These are phyloP conservation scores for Lithobates pipiens DNA, from an alignment of 2,797 vertebrate genomes.

Conservation along the genomic window DNA sequence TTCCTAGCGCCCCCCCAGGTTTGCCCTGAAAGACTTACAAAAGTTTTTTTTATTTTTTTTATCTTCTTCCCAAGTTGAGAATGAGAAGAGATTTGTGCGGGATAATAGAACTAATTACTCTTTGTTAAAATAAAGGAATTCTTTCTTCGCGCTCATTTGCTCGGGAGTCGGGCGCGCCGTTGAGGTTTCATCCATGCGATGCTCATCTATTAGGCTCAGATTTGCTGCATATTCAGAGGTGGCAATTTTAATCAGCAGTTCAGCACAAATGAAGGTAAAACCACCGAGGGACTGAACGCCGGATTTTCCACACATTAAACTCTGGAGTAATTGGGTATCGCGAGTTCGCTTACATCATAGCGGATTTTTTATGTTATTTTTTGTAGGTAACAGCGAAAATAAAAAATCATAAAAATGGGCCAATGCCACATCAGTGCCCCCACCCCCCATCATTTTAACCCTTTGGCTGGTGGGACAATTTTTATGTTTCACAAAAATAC, in stretches of 20 bases:
- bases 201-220: slow-evolving; percentile 10
- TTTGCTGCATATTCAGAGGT: slow-evolving; percentile 8
- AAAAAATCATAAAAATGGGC: too few relatives aligned
- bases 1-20: too few relatives aligned
- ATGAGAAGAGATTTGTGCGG: background rate
- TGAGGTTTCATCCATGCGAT: slow-evolving; percentile 17
- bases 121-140: slow-evolving; percentile 10
- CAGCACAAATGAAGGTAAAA: slow-evolving; percentile 6
- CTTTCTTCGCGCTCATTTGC: background rate
- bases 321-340: background rate
- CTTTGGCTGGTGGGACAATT: too few relatives aligned
- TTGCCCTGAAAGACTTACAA: background rate
- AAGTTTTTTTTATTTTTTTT: background rate
- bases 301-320: slow-evolving; percentile 5
- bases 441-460: too few relatives aligned
- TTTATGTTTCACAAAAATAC: too few relatives aligned
- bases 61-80: background rate
- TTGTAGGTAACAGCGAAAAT: too few relatives aligned
- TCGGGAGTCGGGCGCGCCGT: background rate
- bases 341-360: too few relatives aligned
- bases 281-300: background rate
- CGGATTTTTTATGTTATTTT: too few relatives aligned
- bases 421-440: too few relatives aligned
- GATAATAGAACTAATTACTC: slow-evolving; percentile 33
- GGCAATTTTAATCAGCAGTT: slow-evolving; percentile 15